Percentiles rank a stretch among this genome's conserved stretches.
Evolutionary conservation across 1,140 invertebrate genomes (phyloP).

Genomic region (Pseudomyrmex flavicornis): DNA sequence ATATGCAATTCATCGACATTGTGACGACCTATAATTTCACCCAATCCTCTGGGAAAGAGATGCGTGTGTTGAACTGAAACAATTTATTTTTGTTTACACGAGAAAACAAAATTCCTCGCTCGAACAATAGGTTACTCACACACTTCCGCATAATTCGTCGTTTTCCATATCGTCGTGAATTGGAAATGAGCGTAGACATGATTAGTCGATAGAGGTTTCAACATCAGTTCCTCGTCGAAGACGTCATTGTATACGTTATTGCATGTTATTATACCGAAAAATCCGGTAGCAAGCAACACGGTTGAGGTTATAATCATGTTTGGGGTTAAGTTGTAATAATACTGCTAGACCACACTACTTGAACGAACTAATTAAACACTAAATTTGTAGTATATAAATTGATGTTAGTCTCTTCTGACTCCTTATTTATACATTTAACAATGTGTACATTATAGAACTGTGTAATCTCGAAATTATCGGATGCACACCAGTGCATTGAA

Average conservation of each 20-base stretch:
- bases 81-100: slow-evolving; percentile 10
- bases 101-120: background rate
- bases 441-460: too few species aligned
- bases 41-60: slow-evolving; percentile 95
- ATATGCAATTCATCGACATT: slow-evolving; percentile 96
- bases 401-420: too few species aligned
- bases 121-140: slow-evolving; percentile 84
- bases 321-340: slow-evolving; percentile 5
- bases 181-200: slow-evolving; percentile 94
- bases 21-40: slow-evolving; percentile 95
- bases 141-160: slow-evolving; percentile 82
- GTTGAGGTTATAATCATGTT: slow-evolving; percentile 39
- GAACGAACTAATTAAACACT: too few species aligned
- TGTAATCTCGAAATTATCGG: too few species aligned
- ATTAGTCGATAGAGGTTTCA: slow-evolving; percentile 91
- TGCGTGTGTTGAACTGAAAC: slow-evolving; percentile 92
- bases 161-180: slow-evolving; percentile 92
- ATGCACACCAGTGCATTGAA: too few species aligned
- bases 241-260: slow-evolving; percentile 85
- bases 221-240: slow-evolving; percentile 92
- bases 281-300: slow-evolving; percentile 28
- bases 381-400: too few species aligned
- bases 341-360: too few species aligned
- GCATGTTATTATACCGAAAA: slow-evolving; percentile 57
- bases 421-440: too few species aligned